A percentile compares a stretch with the other conserved stretches of the same genome.
These are phyloP conservation scores for Nematopogon swammerdamellus DNA, from an alignment of 2,888 invertebrate genomes.

Conservation along the genomic window DNA sequence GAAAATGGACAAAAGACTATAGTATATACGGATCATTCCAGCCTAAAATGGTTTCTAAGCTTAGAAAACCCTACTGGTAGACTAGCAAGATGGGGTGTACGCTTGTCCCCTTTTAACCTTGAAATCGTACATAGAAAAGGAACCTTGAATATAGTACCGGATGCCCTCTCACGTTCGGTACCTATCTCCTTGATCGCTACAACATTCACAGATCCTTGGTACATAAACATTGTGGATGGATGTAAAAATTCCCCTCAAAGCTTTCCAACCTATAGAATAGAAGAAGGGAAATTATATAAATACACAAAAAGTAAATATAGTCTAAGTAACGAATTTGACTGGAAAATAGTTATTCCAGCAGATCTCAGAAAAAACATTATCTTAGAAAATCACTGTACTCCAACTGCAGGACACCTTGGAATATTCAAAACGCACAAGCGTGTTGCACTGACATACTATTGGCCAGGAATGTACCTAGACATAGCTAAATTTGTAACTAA, in stretches of 20 bases:
- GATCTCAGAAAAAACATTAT: too few relatives aligned
- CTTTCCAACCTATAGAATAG: too few relatives aligned
- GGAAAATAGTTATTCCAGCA: too few relatives aligned
- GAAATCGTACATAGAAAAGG: slow-evolving; percentile 7
- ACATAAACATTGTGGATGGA: too few relatives aligned
- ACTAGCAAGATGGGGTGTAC: slow-evolving; percentile 5
- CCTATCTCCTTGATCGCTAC: too few relatives aligned
- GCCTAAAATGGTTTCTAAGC: slow-evolving; percentile 12
- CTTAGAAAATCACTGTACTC: slow-evolving; percentile 1
- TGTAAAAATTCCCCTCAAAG: too few relatives aligned
- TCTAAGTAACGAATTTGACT: too few relatives aligned
- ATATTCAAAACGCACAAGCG: slow-evolving; percentile 15
- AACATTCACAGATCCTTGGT: too few relatives aligned
- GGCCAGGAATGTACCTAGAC: slow-evolving; percentile 13
- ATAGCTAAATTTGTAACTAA: slow-evolving; percentile 8
- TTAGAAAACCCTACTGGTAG: slow-evolving; percentile 3
- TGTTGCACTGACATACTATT: slow-evolving; percentile 10
- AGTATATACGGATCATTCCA: too few relatives aligned
- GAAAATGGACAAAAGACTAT: slow-evolving; percentile 6
- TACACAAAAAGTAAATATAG: too few relatives aligned
- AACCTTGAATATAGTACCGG: slow-evolving; percentile 4
- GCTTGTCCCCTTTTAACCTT: slow-evolving; percentile 2
- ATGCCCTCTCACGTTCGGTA: slow-evolving; percentile 7
- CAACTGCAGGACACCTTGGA: slow-evolving; percentile 12
- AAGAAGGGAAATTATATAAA: too few relatives aligned